A percentile compares a stretch with the other conserved stretches of the same genome.
Conservation (phyloP, 2,888 invertebrate species). For the Sminthurinus aureus region DNA sequence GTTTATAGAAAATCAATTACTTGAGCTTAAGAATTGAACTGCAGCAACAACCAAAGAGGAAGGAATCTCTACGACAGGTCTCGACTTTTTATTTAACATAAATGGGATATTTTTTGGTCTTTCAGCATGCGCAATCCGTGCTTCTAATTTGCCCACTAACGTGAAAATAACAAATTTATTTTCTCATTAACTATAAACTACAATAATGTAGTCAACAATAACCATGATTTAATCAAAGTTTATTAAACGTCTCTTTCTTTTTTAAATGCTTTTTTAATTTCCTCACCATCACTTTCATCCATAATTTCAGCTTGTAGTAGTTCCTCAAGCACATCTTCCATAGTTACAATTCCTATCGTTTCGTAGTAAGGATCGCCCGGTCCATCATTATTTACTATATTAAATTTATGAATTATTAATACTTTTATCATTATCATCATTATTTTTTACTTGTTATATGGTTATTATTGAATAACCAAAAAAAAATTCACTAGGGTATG, state of each 20-base stretch:
- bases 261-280: not conserved
- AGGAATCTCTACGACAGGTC: constrained; percentile 39
- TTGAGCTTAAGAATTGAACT: constrained; percentile 41
- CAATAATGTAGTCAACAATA: too few relatives aligned
- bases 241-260: too few relatives aligned
- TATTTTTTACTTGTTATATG: too few relatives aligned
- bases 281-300: constrained; percentile 95
- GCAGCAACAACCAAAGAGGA: constrained; percentile 42
- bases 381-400: constrained; percentile 82
- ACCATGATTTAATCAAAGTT: too few relatives aligned
- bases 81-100: constrained; percentile 70
- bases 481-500: not conserved
- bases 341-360: constrained; percentile 92
- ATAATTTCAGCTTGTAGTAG: constrained; percentile 97
- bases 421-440: too few relatives aligned
- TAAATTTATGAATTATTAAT: not conserved
- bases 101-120: constrained; percentile 46
- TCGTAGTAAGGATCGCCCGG: constrained; percentile 95
- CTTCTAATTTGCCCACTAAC: constrained; percentile 17
- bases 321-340: constrained; percentile 98
- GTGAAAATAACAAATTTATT: not conserved
- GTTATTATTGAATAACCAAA: too few relatives aligned
- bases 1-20: constrained; percentile 28
- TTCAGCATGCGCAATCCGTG: not conserved
- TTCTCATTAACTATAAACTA: too few relatives aligned